phyloP scores from a whole-genome alignment of 2,888 invertebrate species.

The Epinotia brunnichana region DNA sequence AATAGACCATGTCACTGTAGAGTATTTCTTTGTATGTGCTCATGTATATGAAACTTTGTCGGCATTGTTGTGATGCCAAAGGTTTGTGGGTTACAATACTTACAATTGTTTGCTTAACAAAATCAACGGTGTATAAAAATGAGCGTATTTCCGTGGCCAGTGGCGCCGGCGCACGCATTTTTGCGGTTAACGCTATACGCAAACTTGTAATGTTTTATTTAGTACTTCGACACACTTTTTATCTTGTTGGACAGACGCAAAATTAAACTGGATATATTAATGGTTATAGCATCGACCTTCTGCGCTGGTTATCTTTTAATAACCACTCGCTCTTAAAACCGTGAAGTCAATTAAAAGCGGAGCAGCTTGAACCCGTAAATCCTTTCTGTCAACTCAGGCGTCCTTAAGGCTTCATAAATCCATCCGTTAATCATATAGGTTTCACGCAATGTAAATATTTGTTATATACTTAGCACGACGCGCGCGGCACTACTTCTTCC shows the following conservation, averaged over 20 bases:
- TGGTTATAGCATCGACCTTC: constrained; percentile 41
- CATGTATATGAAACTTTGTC: constrained; percentile 64
- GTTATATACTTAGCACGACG: constrained; percentile 54
- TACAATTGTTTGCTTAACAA: constrained; percentile 70
- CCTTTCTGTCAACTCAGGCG: constrained; percentile 59
- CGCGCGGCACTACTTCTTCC: constrained; percentile 47
- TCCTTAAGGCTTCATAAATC: constrained; percentile 67
- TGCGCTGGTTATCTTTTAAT: constrained; percentile 38
- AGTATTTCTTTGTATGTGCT: background rate
- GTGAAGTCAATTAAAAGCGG: constrained; percentile 55
- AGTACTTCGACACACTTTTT: constrained; percentile 77
- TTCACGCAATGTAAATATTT: constrained; percentile 69
- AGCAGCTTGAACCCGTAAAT: constrained; percentile 68
- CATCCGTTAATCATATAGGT: constrained; percentile 57
- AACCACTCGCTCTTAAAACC: constrained; percentile 7
- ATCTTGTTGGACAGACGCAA: constrained; percentile 51
- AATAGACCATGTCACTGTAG: constrained; percentile 23
- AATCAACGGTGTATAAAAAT: constrained; percentile 71
- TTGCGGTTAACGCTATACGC: constrained; percentile 74
- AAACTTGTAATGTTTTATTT: constrained; percentile 65
- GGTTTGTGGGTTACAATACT: constrained; percentile 69
- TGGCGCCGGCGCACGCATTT: constrained; percentile 63
- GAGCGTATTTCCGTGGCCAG: constrained; percentile 67
- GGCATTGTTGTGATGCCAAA: constrained; percentile 63
- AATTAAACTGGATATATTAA: constrained; percentile 51